Evolutionary conservation across 1,140 invertebrate genomes (phyloP), one percentile per base, ranked within the genome.

Genomic region (Andrena cerasifolii): DNA sequence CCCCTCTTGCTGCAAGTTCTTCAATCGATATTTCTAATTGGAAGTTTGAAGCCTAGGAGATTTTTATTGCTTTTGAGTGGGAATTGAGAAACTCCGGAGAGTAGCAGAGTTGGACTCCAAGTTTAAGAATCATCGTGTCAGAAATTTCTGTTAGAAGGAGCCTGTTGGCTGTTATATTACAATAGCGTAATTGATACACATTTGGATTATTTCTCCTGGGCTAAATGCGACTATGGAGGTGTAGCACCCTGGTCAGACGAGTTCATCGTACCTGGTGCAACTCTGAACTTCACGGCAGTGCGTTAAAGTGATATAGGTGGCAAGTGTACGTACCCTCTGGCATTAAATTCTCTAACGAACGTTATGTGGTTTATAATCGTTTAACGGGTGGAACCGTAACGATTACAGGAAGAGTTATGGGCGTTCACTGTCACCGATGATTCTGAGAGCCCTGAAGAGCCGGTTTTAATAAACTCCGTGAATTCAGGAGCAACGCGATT

Each of bases 311-410:
- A 84, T 84, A 84, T 82, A 82, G 66, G 76, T 51, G 66, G 63
- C 62, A 56, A 51, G 49, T 45, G 58, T 67, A 45, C 43, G 26
- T 47, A 36, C 26, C 43, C 49, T 12, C 43, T 66, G 71, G 66
- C 49, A 82, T 82, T 84, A 82, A 82, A 84, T 82, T 84, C 66
- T 56, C 80, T 84, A 84, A 84, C 82, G 80, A 84, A 84, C 76
- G 71, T 62, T 82, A 79, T 26, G 80, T 61, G 76, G 70, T 82
- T 84, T 82, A 82, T 82, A 84, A 84, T 84, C 76, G 80, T 58
- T 82, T 75, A 84, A 74, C 76, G 65, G 80, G 21, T 79, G 51
- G 71, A 82, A 84, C 71, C 76, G 76, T 82, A 82, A 82, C 76
- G 80, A 84, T 82, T 82, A 79, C 61, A 24, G 28, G 51, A 79